These are phyloP conservation scores for Corvus hawaiiensis DNA, from an alignment of 2,113 vertebrate genomes.

Conservation along the genomic window DNA sequence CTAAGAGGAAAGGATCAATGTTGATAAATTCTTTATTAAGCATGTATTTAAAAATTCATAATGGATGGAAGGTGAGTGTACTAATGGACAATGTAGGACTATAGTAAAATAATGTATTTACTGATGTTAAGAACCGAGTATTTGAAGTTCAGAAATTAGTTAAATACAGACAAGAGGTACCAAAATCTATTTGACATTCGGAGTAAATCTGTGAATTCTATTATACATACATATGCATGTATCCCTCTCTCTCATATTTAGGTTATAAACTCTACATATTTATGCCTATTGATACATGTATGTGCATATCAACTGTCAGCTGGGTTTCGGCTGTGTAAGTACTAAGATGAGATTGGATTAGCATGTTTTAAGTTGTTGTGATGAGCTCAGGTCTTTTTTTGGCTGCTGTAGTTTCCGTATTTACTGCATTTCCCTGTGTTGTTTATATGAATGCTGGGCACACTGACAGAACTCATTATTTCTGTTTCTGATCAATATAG, in stretches of 20 bases:
- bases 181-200: neutral
- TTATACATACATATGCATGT: neutral
- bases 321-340: neutral
- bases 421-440: neutral
- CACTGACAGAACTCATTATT: conserved; percentile 10
- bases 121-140: neutral
- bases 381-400: neutral
- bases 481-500: conserved; percentile 26
- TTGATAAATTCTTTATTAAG: conserved; percentile 1
- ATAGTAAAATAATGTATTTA: neutral
- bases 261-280: neutral
- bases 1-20: neutral
- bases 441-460: neutral
- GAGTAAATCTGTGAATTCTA: neutral
- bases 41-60: neutral
- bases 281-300: neutral
- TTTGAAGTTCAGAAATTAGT: neutral
- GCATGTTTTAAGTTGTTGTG: neutral
- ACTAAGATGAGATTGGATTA: neutral
- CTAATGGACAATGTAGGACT: neutral
- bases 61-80: neutral
- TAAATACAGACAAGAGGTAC: neutral
- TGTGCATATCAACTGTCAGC: neutral
- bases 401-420: neutral
- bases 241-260: neutral